Evolutionary conservation across 1,140 invertebrate genomes (phyloP), one percentile per base, ranked within the genome.

Genomic region (Oncopodura yosiiana): DNA sequence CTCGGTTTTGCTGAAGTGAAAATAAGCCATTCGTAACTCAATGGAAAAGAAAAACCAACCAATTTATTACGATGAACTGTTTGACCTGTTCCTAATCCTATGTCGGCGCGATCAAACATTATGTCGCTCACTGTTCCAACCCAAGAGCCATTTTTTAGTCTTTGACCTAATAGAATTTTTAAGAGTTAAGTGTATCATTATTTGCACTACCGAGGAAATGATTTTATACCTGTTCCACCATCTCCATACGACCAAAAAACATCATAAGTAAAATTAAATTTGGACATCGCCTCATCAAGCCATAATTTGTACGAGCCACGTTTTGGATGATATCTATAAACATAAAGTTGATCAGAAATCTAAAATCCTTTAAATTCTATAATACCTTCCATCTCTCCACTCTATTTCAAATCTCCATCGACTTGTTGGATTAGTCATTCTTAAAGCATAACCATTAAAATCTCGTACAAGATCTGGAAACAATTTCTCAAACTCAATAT

Each of bases 151-250:
- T 58, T 58, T 9, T 23, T 11, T n/a, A 48, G 11, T 24, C 8
- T 11, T 0, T 18, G 2, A 3, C 60, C n/a, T n/a, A n/a, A n/a
- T n/a, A n/a, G n/a, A n/a, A n/a, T n/a, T n/a, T n/a, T n/a, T n/a
- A n/a, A n/a, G n/a, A n/a, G n/a, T n/a, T n/a, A n/a, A n/a, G n/a
- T n/a, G n/a, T n/a, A n/a, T n/a, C n/a, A n/a, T n/a, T n/a, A n/a
- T n/a, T n/a, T n/a, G n/a, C n/a, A n/a, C n/a, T n/a, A n/a, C n/a
- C n/a, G n/a, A n/a, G n/a, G n/a, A n/a, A n/a, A n/a, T n/a, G n/a
- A n/a, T n/a, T n/a, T n/a, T n/a, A n/a, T n/a, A n/a, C n/a, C 60
- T 3, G 53, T 61, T 2, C 59, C 59, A 11, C 59, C 59, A 5
- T 51, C 52, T 19, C 51, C 52, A 18, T 26, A 24, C 2, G 60